Evolutionary conservation across 1,140 invertebrate genomes (phyloP).

Genomic region (Maconellicoccus hirsutus): DNA sequence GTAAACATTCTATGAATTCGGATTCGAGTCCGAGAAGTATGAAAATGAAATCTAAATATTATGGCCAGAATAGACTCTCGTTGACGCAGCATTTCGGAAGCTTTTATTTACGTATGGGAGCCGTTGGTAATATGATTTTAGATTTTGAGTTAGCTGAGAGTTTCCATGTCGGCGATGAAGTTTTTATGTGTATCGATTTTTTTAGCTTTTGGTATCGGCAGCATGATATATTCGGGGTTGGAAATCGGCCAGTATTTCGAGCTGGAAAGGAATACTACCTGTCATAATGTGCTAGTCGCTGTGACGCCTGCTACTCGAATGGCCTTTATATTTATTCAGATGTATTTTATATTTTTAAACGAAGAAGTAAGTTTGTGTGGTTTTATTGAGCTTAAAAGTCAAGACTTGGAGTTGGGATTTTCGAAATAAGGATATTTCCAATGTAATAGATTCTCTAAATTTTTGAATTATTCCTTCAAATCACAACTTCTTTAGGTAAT

Average conservation of each 20-base stretch:
- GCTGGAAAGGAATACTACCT: slow-evolving; percentile 67
- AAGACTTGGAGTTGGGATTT: no score
- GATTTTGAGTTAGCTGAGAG: not conserved
- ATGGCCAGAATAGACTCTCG: not conserved
- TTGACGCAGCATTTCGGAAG: slow-evolving; percentile 65
- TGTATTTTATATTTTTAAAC: slow-evolving; percentile 93
- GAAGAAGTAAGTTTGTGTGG: slow-evolving; percentile 50
- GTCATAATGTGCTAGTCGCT: slow-evolving; percentile 73
- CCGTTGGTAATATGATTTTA: slow-evolving; percentile 50
- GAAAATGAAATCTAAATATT: slow-evolving; percentile 3
- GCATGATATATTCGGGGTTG: slow-evolving; percentile 87
- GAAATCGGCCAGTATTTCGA: slow-evolving; percentile 91
- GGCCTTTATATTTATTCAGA: slow-evolving; percentile 88
- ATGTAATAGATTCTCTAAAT: no score
- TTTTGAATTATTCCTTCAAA: no score
- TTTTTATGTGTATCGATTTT: slow-evolving; percentile 27
- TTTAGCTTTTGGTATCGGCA: slow-evolving; percentile 82
- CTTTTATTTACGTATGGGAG: slow-evolving; percentile 86
- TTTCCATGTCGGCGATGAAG: not conserved
- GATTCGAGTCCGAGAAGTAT: not conserved
- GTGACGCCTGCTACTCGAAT: slow-evolving; percentile 76
- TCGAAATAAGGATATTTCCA: no score
- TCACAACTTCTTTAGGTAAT: no score
- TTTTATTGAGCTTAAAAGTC: no score
- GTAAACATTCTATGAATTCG: not conserved